Evolutionary conservation across 2,888 invertebrate species (phyloP), one percentile per base, ranked within the genome.

Genomic region (Callyntrura guangdongensis): DNA sequence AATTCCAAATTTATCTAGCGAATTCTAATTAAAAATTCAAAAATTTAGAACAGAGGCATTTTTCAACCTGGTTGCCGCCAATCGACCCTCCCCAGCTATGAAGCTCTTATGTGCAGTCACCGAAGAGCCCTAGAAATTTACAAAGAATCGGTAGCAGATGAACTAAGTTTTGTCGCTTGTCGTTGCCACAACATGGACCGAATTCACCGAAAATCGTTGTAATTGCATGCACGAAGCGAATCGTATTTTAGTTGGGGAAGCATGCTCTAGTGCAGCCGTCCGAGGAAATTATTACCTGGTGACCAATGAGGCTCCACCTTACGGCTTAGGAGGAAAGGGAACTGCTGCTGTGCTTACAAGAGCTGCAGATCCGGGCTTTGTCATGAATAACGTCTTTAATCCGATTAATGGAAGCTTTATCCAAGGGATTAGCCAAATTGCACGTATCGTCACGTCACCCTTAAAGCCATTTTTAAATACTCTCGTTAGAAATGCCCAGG

Each of bases 21-120:
- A n/a, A n/a, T n/a, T n/a, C n/a, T n/a, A n/a, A n/a, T n/a, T n/a
- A n/a, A n/a, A n/a, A n/a, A n/a, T n/a, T n/a, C n/a, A n/a, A n/a
- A n/a, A n/a, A n/a, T n/a, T 20, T 36, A 90, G 74, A 92, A 92
- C 17, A 53, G 84, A 49, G 93, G 93, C 17, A 93, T 93, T n/a
- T 93, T 91, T 22, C 93, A 93, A 61, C 93, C 93, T 25, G 93
- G 93, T 12, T 93, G 93, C 83, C 86, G 89, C 17, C 91, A 81
- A 12, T 59, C 88, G 3, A 27, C 64, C 8, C 72, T 91, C 9
- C 90, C 92, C 9, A 90, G 79, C n/a, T 93, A 93, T 81, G 88
- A 91, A 6, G 89, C 92, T 14, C 90, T 93, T 61, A 91, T 91
- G 36, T 93, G 93, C 86, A 93, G 93, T 45, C 93, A 93, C 67